phyloP scores from a whole-genome alignment of 2,113 vertebrate species.

The Neofelis nebulosa region DNA sequence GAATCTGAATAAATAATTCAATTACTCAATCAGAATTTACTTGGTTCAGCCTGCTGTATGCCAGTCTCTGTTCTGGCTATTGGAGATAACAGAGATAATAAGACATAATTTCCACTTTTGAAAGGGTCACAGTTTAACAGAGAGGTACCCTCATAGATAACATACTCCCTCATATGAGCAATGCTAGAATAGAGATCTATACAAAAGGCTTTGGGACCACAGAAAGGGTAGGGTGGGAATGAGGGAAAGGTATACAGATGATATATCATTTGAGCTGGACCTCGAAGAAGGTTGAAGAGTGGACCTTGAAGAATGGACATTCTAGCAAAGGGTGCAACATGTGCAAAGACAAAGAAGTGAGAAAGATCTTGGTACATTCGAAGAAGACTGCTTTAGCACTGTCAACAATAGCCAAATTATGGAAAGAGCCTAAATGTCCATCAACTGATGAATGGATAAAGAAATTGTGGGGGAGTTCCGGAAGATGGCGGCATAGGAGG shows the following conservation, averaged over 20 bases:
- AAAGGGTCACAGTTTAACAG: conserved; percentile 7
- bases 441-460: too few species aligned
- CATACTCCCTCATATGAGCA: background rate
- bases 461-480: too few species aligned
- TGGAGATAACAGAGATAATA: conserved; percentile 10
- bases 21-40: conserved; percentile 24
- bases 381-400: background rate
- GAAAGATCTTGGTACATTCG: background rate
- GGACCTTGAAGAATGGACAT: background rate
- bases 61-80: background rate
- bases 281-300: background rate
- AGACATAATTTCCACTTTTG: background rate
- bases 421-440: too few species aligned
- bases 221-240: background rate
- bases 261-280: background rate
- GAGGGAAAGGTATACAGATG: background rate
- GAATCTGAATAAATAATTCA: conserved; percentile 41
- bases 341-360: background rate
- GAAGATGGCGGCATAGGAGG: too few species aligned
- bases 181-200: background rate
- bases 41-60: background rate
- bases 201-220: background rate
- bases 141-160: background rate
- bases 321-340: background rate
- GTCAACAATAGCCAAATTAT: too few species aligned